Conservation (phyloP, 2,797 vertebrate genomes). For the Alectoris magna region DNA sequence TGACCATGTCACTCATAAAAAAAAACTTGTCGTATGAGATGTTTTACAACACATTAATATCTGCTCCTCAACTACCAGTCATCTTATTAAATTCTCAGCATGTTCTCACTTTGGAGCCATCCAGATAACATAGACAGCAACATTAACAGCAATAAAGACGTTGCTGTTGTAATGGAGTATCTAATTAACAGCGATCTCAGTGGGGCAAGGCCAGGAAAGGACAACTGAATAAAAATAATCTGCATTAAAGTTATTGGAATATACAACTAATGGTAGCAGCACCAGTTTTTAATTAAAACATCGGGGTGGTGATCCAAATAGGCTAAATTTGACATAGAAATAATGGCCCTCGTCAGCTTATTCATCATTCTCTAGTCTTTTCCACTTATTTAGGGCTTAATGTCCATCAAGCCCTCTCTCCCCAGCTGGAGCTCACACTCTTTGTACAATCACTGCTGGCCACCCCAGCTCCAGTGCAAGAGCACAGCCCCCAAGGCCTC, state of each 20-base stretch:
- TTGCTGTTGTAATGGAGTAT: slow-evolving; percentile 41
- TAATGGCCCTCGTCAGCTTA: not conserved
- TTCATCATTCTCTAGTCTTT: not conserved
- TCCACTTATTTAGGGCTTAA: not conserved
- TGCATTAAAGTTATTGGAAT: slow-evolving; percentile 37
- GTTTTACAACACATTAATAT: slow-evolving; percentile 41
- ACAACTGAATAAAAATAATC: slow-evolving; percentile 43
- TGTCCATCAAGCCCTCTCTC: not conserved
- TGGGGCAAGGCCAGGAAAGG: slow-evolving; percentile 26
- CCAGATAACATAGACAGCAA: slow-evolving; percentile 45
- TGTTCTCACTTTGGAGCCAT: slow-evolving; percentile 41
- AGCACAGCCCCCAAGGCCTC: not conserved
- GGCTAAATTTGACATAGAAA: not conserved
- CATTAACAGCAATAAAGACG: slow-evolving; percentile 60
- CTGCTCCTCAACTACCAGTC: slow-evolving; percentile 1
- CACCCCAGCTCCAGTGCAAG: not conserved
- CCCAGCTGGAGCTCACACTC: not conserved
- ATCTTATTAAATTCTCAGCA: slow-evolving; percentile 63
- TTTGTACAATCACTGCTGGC: not conserved
- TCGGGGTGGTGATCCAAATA: not conserved
- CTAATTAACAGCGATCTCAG: slow-evolving; percentile 69
- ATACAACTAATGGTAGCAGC: slow-evolving; percentile 24
- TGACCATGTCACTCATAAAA: no score
- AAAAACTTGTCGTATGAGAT: not conserved
- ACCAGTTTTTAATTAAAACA: slow-evolving; percentile 54